Conservation (phyloP, 1,140 invertebrate genomes). For the Drosophila pandora region DNA sequence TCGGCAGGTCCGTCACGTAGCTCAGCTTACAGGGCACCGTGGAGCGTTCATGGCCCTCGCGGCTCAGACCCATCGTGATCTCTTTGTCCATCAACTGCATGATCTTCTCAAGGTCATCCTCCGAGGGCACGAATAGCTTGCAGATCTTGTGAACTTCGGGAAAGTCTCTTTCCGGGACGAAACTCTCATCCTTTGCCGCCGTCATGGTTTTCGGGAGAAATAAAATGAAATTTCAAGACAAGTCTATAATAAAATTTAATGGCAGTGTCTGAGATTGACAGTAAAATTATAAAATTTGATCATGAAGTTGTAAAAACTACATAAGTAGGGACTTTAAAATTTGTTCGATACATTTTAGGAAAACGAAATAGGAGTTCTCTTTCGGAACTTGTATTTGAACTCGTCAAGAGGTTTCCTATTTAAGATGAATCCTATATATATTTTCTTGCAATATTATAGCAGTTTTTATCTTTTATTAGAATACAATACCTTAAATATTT, state of each 20-base stretch:
- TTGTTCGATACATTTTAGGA: no score
- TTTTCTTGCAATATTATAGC: no score
- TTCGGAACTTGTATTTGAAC: no score
- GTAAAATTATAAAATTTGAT: not conserved
- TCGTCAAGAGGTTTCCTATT: no score
- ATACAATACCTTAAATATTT: no score
- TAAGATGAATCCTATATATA: no score
- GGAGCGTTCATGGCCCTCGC: slow-evolving; percentile 89
- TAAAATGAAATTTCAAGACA: not conserved
- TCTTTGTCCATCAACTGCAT: slow-evolving; percentile 74
- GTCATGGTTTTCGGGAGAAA: not conserved
- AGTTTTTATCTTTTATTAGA: no score
- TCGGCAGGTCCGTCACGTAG: slow-evolving; percentile 97
- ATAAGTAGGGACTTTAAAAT: no score
- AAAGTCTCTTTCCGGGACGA: slow-evolving; percentile 41
- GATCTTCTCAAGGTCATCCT: slow-evolving; percentile 26
- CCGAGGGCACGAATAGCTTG: slow-evolving; percentile 34
- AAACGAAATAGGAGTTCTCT: no score
- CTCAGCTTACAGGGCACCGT: slow-evolving; percentile 96
- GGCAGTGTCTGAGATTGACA: not conserved
- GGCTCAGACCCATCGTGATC: slow-evolving; percentile 91
- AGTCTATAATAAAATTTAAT: not conserved
- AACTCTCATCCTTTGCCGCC: not conserved
- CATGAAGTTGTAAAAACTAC: no score
- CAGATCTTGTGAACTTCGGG: slow-evolving; percentile 56